phyloP scores from a whole-genome alignment of 30 jellyfish, hydroid and myxozoan genomes.

The Phacellophora camtschatica region DNA sequence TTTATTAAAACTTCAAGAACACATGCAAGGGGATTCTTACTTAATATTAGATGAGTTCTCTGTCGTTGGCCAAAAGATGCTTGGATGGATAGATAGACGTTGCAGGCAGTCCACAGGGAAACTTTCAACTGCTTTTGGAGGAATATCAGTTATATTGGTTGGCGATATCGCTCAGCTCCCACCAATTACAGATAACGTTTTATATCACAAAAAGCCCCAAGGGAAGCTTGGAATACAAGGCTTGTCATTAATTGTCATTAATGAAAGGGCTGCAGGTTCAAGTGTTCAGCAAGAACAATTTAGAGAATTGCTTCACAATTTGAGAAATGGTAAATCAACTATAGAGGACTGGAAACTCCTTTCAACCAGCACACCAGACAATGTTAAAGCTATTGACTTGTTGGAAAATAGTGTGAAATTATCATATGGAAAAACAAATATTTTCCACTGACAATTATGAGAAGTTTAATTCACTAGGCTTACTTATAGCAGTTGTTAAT shows the following conservation, averaged over 20 bases:
- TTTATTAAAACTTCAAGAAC: background rate
- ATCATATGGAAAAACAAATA: background rate
- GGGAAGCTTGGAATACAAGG: conserved; percentile 2
- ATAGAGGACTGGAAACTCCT: conserved; percentile 4
- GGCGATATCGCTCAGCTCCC: conserved; percentile 42
- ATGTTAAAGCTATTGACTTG: too few relatives aligned
- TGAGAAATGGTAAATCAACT: conserved; percentile 14
- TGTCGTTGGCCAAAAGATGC: conserved; percentile 8
- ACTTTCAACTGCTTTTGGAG: conserved; percentile 4
- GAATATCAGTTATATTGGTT: background rate
- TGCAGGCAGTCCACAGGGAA: conserved; percentile 33
- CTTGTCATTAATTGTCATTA: background rate
- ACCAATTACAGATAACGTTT: conserved; percentile 24
- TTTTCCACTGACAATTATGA: conserved; percentile 30
- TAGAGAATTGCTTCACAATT: background rate
- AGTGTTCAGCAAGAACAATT: background rate
- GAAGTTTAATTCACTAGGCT: background rate
- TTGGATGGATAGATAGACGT: conserved; percentile 31
- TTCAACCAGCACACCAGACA: conserved; percentile 18
- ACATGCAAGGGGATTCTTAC: background rate
- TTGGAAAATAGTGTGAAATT: too few relatives aligned
- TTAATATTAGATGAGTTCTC: conserved; percentile 30
- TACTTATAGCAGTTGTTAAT: conserved; percentile 41
- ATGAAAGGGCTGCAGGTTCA: conserved; percentile 11
- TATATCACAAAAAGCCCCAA: conserved; percentile 8